A percentile compares a stretch with the other conserved stretches of the same genome.
These are phyloP conservation scores for Gallinago undulata DNA, from an alignment of 2,113 vertebrate genomes.

Conservation along the genomic window DNA sequence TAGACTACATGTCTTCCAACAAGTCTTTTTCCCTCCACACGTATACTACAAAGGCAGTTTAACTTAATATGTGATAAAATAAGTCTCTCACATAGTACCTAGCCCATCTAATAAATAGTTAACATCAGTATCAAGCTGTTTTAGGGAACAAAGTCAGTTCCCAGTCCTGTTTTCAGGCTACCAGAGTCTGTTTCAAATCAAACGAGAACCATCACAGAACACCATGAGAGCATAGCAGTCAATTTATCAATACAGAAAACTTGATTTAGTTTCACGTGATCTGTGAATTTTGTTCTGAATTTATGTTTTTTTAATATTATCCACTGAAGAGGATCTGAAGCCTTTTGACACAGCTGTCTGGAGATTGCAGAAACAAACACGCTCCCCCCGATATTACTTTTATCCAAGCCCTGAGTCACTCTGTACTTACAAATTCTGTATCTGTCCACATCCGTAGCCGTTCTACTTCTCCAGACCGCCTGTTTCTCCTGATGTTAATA, in stretches of 20 bases:
- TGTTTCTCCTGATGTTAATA: conserved; percentile 94
- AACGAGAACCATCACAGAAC: background rate
- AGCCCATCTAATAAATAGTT: background rate
- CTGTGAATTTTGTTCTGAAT: background rate
- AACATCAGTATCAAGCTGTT: background rate
- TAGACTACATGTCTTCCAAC: background rate
- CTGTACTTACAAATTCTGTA: conserved; percentile 90
- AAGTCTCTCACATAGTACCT: background rate
- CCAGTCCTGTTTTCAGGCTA: background rate
- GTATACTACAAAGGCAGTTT: background rate
- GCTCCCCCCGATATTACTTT: background rate
- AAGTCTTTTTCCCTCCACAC: background rate
- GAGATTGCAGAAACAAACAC: background rate
- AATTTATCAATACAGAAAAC: background rate
- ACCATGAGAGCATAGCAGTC: accelerated
- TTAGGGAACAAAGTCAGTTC: background rate
- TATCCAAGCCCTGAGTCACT: background rate
- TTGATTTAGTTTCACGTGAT: background rate
- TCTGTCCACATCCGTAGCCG: conserved; percentile 99
- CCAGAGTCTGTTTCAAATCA: background rate
- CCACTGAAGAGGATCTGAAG: background rate
- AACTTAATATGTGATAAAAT: background rate
- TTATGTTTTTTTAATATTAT: background rate
- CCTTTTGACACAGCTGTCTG: background rate
- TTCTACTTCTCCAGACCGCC: conserved; percentile 89